Evolutionary conservation across 2,888 invertebrate species (phyloP).

Genomic region (Esperia sulphurella): DNA sequence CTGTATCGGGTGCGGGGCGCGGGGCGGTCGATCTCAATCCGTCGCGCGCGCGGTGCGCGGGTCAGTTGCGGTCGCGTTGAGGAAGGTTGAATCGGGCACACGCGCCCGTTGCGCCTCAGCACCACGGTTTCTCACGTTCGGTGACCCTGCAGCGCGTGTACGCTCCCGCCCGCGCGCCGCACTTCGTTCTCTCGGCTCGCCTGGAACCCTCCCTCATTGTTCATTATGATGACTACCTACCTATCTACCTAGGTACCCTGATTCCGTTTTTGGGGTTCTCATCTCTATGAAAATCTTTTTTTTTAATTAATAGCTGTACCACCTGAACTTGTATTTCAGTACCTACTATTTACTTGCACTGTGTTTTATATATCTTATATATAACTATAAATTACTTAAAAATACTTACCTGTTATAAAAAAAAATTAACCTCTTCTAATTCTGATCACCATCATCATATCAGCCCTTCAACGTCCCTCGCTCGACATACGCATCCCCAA

Average conservation of each 20-base stretch:
- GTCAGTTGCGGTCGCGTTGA: conserved; percentile 79
- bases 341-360: too few species aligned
- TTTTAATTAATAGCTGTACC: too few species aligned
- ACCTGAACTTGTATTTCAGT: too few species aligned
- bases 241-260: not conserved
- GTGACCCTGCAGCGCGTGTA: conserved; percentile 81
- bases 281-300: too few species aligned
- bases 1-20: not conserved
- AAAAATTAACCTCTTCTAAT: too few species aligned
- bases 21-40: not conserved
- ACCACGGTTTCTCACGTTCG: conserved; percentile 71
- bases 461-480: too few species aligned
- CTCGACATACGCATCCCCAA: too few species aligned
- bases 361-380: too few species aligned
- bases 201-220: conserved; percentile 35
- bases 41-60: conserved; percentile 35
- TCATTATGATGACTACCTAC: conserved; percentile 10
- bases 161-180: conserved; percentile 50
- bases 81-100: conserved; percentile 79
- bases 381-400: too few species aligned
- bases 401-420: too few species aligned
- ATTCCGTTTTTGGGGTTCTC: too few species aligned
- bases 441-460: too few species aligned
- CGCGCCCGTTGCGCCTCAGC: conserved; percentile 63
- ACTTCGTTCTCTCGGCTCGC: conserved; percentile 31